phyloP scores from a whole-genome alignment of 2,113 vertebrate species.

The Dipodomys spectabilis region DNA sequence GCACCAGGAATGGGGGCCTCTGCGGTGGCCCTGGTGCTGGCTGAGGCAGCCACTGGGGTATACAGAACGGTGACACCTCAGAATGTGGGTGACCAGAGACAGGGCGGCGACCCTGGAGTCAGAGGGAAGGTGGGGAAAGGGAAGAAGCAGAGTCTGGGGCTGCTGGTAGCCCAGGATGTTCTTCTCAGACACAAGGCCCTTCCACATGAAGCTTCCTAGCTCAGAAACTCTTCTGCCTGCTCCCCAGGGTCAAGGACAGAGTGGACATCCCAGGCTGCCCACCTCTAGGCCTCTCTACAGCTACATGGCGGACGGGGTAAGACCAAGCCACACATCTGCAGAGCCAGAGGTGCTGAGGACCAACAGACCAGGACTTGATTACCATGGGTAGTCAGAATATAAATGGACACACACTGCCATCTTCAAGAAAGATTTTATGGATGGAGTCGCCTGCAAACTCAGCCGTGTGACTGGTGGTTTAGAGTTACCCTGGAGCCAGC shows the following conservation, averaged over 20 bases:
- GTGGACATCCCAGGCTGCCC: not conserved
- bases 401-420: rapidly evolving
- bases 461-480: rapidly evolving
- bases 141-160: rapidly evolving
- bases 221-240: not conserved
- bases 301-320: not conserved
- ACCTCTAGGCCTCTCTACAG: not conserved
- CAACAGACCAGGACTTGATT: not conserved
- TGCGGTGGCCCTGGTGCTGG: not conserved
- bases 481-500: rapidly evolving
- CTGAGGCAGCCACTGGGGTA: not conserved
- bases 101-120: not conserved
- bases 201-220: rapidly evolving
- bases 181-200: too few species aligned
- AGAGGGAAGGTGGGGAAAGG: rapidly evolving
- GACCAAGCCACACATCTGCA: not conserved
- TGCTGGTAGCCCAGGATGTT: rapidly evolving
- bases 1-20: not conserved
- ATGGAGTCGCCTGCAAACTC: too few species aligned
- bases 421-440: rapidly evolving
- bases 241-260: rapidly evolving
- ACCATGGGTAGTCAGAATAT: rapidly evolving
- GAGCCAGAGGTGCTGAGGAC: not conserved
- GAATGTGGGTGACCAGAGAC: rapidly evolving
- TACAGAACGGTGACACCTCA: rapidly evolving